phyloP scores from a whole-genome alignment of 2,113 vertebrate species.

The Chelonoidis abingdonii region DNA sequence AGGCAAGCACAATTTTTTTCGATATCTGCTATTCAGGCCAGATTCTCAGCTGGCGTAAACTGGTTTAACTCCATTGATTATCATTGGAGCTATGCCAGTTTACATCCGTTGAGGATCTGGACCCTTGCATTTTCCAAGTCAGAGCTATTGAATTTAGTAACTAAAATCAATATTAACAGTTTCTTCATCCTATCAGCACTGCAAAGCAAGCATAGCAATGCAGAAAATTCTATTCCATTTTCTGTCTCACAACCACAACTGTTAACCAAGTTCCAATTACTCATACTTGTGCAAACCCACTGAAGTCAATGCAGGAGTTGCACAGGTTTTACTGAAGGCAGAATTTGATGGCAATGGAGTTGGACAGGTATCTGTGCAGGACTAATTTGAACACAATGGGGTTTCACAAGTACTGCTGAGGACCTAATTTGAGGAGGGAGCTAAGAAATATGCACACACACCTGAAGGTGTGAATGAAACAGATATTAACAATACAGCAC shows the following conservation, averaged over 20 bases:
- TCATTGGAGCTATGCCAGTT: constrained; percentile 24
- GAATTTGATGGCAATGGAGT: neutral
- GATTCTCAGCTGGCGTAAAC: neutral
- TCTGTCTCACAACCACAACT: neutral
- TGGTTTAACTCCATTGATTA: neutral
- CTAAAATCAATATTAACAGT: constrained; percentile 68
- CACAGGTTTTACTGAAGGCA: neutral
- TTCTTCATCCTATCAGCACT: constrained; percentile 70
- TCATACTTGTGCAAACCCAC: neutral
- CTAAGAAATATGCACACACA: neutral
- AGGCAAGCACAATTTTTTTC: neutral
- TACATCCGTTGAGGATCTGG: constrained; percentile 43
- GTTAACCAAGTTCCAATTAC: neutral
- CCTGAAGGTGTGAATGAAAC: constrained; percentile 27
- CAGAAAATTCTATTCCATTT: neutral
- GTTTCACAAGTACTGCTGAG: neutral
- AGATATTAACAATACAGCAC: neutral
- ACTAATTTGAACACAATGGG: neutral
- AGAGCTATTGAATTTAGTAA: constrained; percentile 68
- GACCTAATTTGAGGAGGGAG: neutral
- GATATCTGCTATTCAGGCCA: neutral
- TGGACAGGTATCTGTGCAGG: neutral
- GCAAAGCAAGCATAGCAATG: constrained; percentile 58
- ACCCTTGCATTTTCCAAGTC: constrained; percentile 54
- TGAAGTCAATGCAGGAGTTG: neutral